A percentile compares a stretch with the other conserved stretches of the same genome.
Evolutionary conservation across 1,140 invertebrate species (phyloP).

Genomic region (Drosophila orosa): DNA sequence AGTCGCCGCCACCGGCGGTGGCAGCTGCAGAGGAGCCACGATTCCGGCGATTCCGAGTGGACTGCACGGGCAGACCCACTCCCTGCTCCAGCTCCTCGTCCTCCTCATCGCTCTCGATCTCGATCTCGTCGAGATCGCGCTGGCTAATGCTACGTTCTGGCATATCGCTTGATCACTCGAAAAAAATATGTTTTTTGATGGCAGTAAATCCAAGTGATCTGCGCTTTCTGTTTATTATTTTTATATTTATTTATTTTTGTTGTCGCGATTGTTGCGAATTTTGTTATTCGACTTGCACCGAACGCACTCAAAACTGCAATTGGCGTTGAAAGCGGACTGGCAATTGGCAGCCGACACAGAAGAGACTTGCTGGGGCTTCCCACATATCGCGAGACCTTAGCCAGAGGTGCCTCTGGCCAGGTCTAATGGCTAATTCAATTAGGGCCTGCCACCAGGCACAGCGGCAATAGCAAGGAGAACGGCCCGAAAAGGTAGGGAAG

Average conservation of each 20-base stretch:
- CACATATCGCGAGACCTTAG: slow-evolving; percentile 53
- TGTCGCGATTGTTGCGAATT: slow-evolving; percentile 3
- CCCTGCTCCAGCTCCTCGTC: slow-evolving; percentile 77
- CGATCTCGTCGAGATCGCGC: slow-evolving; percentile 78
- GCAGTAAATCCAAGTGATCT: slow-evolving; percentile 2
- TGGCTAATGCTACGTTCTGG: slow-evolving; percentile 70
- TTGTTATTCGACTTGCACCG: slow-evolving; percentile 64
- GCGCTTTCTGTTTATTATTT: not conserved
- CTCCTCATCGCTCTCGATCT: slow-evolving; percentile 79
- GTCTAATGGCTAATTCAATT: slow-evolving; percentile 71
- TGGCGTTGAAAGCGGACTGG: slow-evolving; percentile 46
- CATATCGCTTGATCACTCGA: slow-evolving; percentile 47
- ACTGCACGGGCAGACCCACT: slow-evolving; percentile 67
- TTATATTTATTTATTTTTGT: not conserved
- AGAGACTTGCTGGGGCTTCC: slow-evolving; percentile 64
- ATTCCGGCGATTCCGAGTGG: slow-evolving; percentile 45
- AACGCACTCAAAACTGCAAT: slow-evolving; percentile 78
- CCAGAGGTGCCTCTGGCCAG: slow-evolving; percentile 45
- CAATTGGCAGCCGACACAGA: slow-evolving; percentile 34
- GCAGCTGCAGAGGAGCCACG: slow-evolving; percentile 24
- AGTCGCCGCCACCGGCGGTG: slow-evolving; percentile 30
- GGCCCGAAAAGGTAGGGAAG: not conserved
- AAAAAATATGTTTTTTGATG: slow-evolving; percentile 17
- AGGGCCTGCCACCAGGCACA: slow-evolving; percentile 10
- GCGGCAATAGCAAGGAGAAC: slow-evolving; percentile 10